Base-by-base conservation (phyloP, 2,888 invertebrate species). In the Drosophila anomalipes region DNA sequence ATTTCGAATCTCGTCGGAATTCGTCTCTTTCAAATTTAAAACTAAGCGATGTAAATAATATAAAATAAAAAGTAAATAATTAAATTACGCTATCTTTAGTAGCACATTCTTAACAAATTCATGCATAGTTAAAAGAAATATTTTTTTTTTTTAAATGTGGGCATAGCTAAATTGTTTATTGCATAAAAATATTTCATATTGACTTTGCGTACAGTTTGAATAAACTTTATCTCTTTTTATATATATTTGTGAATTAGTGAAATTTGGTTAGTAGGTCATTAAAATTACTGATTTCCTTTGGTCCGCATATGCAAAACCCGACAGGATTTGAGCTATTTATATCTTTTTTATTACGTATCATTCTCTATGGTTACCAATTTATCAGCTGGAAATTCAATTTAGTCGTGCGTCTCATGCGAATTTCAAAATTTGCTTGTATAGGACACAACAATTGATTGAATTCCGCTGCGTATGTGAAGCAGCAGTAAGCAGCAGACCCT, bases 401-500 rank as follows among this genome's bases (percentile, higher is more conserved):
- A 39, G 52, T 82, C 69, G 60, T 70, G 70, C 72, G 58, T 59
- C 77, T 86, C 61, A 84, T 89, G 82, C 79, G 77, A 77, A 81
- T 68, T 76, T 81, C 68, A 58, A 84, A 89, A 82, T 84, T 82
- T 87, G 72, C 68, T 71, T 71, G 65, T 41, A 82, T 63, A 35
- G 41, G 52, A 56, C 66, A 58, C 77, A 82, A 74, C 74, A 77
- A 85, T 81, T 86, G 88, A 81, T 81, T 72, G 88, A 82, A 85
- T 81, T 81, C 67, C 76, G 64, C 51, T 66, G 70, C 61, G 66
- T 68, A 22, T 66, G 63, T 63, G 58, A n/a, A 19, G 41, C 39
- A 49, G 14, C 16, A 54, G n/a, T n/a, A 10, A 41, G 37, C 57
- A 26, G 28, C 16, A 37, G 47, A 9, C 19, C 16, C 49, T 44